Evolutionary conservation across 2,113 vertebrate species (phyloP), one percentile per base, ranked within the genome.

Genomic region (Thamnaconus septentrionalis): DNA sequence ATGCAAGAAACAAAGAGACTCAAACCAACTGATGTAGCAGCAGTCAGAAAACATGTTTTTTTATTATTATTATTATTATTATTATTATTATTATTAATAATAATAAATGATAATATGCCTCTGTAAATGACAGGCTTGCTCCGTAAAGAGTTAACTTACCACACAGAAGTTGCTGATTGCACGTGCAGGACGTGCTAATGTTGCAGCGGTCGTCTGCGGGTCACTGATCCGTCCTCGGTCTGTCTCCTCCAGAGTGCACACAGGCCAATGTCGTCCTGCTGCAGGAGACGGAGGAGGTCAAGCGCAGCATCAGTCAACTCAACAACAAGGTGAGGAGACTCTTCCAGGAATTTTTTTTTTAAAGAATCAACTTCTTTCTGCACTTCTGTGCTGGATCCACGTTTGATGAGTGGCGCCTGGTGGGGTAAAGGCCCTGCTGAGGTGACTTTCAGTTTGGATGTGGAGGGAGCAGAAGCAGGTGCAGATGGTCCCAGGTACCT

Each of bases 201-300:
- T 31, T 31, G 18, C 18, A 2, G 18, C 18, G 18, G 18, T 31
- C 18, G 18, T 4, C 5, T 48, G 59, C 53, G 9, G 6, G 8
- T 50, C n/a, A 50, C 31, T 47, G 1, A 53, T n/a, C 47, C 12
- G 5, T 64, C 58, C 42, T 65, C 11, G 3, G n/a, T 5, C 40
- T 66, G 0, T 0, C 12, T 44, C 61, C 51, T 5, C 41, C 78
- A 70, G 89, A 89, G 55, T 73, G 69, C 9, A 78, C 76, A 11
- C 85, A 85, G 53, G 66, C 69, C 10, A 88, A 83, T 18, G 31
- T 66, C 12, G 58, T 61, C 5, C 69, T 93, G 65, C 78, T 88
- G 8, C 54, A 84, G 4, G 95, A 96, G 67, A 89, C 94, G 0
- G 93, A 96, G 66, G 94, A 94, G 69, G 91, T 96, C 49, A 93